Percentiles rank a stretch among this genome's conserved stretches.
Conservation (phyloP, 1,140 invertebrate species). For the Scaptomyza montana region DNA sequence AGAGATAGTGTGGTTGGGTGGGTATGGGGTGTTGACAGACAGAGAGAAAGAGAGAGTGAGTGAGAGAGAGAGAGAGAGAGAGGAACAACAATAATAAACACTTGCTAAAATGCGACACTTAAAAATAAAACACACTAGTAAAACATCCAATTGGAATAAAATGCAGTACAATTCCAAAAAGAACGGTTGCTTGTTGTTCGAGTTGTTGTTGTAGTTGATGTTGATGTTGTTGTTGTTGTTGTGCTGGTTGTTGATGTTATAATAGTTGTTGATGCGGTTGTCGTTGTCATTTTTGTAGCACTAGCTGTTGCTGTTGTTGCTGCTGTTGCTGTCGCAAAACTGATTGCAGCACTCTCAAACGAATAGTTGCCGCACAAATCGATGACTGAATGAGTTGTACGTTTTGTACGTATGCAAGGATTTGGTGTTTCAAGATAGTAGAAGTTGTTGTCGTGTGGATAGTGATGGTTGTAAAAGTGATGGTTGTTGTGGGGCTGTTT, state of each 20-base stretch:
- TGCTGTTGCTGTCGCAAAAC: slow-evolving; percentile 18
- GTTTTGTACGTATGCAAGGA: slow-evolving; percentile 15
- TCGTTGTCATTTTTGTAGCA: slow-evolving; percentile 12
- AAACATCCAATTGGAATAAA: slow-evolving; percentile 70
- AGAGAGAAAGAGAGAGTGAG: too few relatives aligned
- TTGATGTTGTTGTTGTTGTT: slow-evolving; percentile 29
- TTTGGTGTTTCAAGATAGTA: slow-evolving; percentile 24
- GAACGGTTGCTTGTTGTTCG: slow-evolving; percentile 48
- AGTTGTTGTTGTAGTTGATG: slow-evolving; percentile 28
- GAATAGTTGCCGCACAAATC: slow-evolving; percentile 54
- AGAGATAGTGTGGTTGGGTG: slow-evolving; percentile 7
- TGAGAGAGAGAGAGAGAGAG: not conserved
- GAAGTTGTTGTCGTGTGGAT: slow-evolving; percentile 16
- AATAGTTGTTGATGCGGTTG: slow-evolving; percentile 24
- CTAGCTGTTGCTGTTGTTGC: slow-evolving; percentile 14
- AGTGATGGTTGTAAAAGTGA: slow-evolving; percentile 30
- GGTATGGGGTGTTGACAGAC: not conserved
- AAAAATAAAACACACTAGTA: slow-evolving; percentile 40
- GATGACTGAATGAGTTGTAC: slow-evolving; percentile 38
- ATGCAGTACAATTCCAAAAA: slow-evolving; percentile 71
- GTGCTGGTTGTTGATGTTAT: slow-evolving; percentile 11
- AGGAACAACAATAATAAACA: slow-evolving; percentile 35
- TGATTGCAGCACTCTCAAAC: slow-evolving; percentile 35
- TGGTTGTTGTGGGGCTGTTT: slow-evolving; percentile 28
- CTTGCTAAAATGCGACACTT: slow-evolving; percentile 40